Conservation (phyloP, 1,140 invertebrate genomes). For the Lanistes nyassanus region DNA sequence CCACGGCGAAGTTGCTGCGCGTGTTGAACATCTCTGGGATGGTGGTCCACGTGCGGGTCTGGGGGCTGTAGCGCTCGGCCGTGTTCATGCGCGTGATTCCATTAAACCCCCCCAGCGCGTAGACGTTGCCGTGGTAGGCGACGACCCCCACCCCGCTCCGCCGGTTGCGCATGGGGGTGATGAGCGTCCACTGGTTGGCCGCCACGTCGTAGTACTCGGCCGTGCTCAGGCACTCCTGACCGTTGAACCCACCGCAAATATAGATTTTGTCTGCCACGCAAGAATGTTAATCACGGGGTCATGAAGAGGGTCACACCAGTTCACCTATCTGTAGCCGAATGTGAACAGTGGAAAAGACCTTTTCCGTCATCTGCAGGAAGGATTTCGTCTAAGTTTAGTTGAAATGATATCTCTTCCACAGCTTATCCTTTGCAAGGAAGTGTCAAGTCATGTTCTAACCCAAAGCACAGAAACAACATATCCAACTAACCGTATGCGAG, state of each 20-base stretch:
- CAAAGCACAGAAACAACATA: no score
- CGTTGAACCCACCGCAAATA: slow-evolving; percentile 85
- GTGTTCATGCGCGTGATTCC: slow-evolving; percentile 69
- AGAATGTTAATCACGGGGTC: not conserved
- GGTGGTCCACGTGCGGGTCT: slow-evolving; percentile 72
- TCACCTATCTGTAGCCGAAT: no score
- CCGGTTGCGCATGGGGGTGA: slow-evolving; percentile 78
- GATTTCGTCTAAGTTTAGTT: no score
- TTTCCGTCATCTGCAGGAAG: no score
- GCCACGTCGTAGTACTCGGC: slow-evolving; percentile 86
- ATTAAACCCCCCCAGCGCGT: slow-evolving; percentile 71
- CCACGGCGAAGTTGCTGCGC: slow-evolving; percentile 84
- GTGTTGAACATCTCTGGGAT: slow-evolving; percentile 82
- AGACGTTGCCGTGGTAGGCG: slow-evolving; percentile 62
- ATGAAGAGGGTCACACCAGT: not conserved
- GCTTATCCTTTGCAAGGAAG: no score
- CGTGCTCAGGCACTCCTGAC: slow-evolving; percentile 84
- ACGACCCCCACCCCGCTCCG: slow-evolving; percentile 64
- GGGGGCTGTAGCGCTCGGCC: slow-evolving; percentile 76
- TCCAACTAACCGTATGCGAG: no score
- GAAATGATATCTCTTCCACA: no score
- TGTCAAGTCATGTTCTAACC: no score
- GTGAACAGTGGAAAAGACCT: no score
- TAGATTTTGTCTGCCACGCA: slow-evolving; percentile 52
- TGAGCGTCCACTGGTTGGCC: slow-evolving; percentile 83